Conservation (phyloP, 2,888 invertebrate genomes). For the Ferdinandea cuprea region DNA sequence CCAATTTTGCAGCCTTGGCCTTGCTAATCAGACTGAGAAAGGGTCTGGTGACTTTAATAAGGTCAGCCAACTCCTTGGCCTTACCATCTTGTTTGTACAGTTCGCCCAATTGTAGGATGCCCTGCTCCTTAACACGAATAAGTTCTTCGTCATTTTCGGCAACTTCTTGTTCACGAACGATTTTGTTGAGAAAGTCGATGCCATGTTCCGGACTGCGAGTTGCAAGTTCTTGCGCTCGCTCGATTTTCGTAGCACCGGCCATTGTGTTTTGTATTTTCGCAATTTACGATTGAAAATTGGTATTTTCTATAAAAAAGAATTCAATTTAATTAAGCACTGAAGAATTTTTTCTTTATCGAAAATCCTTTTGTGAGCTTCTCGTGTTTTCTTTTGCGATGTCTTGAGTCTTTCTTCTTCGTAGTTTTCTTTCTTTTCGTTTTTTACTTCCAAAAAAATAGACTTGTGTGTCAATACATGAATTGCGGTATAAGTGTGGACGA, state of each 20-base stretch:
- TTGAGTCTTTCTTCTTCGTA: conserved; percentile 76
- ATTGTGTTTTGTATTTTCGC: conserved; percentile 82
- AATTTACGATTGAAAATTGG: conserved; percentile 13
- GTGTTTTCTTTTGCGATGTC: conserved; percentile 76
- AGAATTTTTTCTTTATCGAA: conserved; percentile 52
- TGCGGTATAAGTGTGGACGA: conserved; percentile 66
- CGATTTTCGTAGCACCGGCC: conserved; percentile 96
- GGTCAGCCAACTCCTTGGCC: conserved; percentile 94
- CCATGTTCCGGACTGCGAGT: conserved; percentile 90
- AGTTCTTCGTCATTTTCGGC: conserved; percentile 94
- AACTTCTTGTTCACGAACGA: conserved; percentile 90
- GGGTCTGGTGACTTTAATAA: conserved; percentile 97
- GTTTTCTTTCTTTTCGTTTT: conserved; percentile 46
- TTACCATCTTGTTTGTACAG: conserved; percentile 96
- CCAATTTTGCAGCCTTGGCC: conserved; percentile 99
- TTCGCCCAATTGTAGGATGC: conserved; percentile 95
- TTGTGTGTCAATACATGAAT: conserved; percentile 73
- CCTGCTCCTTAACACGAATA: conserved; percentile 95
- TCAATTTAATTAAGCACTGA: conserved; percentile 31
- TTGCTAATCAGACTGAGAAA: conserved; percentile 98
- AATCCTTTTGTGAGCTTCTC: conserved; percentile 75
- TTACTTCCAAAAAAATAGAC: conserved; percentile 39
- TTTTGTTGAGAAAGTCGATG: conserved; percentile 89
- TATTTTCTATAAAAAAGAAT: conserved; percentile 34
- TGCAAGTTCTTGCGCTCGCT: conserved; percentile 91